Evolutionary conservation across 2,888 invertebrate species (phyloP).

Genomic region (Bugula neritina): DNA sequence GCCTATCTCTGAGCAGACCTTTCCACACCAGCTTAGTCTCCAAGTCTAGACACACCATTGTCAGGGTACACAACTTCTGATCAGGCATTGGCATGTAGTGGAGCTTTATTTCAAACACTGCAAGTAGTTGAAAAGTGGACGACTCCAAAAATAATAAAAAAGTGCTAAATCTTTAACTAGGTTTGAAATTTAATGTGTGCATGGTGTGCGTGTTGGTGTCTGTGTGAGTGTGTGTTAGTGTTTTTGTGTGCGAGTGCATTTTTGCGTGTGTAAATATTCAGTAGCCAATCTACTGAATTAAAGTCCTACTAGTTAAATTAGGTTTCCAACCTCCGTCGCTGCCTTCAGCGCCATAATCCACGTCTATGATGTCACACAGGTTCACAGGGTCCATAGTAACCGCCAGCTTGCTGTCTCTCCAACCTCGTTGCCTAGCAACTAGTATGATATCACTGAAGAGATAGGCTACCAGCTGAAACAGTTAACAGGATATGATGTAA

Average conservation of each 20-base stretch:
- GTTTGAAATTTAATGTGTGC: too few species aligned
- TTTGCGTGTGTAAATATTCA: too few species aligned
- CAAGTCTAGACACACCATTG: not conserved
- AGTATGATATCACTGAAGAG: conserved; percentile 11
- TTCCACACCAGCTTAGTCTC: conserved; percentile 23
- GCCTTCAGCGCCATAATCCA: conserved; percentile 1
- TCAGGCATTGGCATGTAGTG: not conserved
- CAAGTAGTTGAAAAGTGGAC: not conserved
- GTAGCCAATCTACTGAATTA: too few species aligned
- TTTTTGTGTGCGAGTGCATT: too few species aligned
- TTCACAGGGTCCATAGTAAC: not conserved
- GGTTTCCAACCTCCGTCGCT: too few species aligned
- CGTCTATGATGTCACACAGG: conserved; percentile 4
- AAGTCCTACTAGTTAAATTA: too few species aligned
- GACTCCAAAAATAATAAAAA: not conserved
- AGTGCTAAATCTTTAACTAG: too few species aligned
- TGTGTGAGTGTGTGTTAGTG: too few species aligned
- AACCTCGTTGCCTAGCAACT: not conserved
- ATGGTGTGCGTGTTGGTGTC: too few species aligned
- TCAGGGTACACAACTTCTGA: not conserved
- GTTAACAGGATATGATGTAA: too few species aligned
- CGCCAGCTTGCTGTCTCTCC: not conserved
- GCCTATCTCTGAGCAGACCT: conserved; percentile 2
- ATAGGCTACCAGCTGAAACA: conserved; percentile 14
- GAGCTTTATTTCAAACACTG: conserved; percentile 1